phyloP scores from a whole-genome alignment of 2,888 invertebrate species.

The Dasypolia templi region DNA sequence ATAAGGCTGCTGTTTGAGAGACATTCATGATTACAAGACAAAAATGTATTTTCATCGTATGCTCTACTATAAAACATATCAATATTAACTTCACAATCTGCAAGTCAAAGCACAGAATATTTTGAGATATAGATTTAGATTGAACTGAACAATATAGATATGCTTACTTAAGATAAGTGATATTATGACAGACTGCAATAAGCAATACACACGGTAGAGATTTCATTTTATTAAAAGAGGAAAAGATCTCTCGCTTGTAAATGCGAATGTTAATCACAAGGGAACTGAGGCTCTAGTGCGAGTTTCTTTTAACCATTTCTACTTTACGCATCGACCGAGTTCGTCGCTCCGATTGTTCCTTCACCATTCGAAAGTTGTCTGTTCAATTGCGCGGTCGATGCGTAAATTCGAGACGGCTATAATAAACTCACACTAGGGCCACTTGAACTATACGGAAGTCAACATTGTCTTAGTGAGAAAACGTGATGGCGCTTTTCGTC shows the following conservation, averaged over 20 bases:
- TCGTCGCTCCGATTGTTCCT: too few relatives aligned
- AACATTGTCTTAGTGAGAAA: background rate
- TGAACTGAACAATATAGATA: conserved; percentile 23
- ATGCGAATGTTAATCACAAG: background rate
- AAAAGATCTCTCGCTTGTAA: conserved; percentile 7
- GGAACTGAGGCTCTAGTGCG: too few relatives aligned
- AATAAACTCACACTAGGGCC: too few relatives aligned
- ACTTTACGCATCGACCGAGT: too few relatives aligned
- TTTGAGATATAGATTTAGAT: background rate
- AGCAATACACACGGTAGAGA: conserved; percentile 22
- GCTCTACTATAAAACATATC: conserved; percentile 25
- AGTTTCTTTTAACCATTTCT: too few relatives aligned
- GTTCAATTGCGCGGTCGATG: too few relatives aligned
- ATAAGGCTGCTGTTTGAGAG: too few relatives aligned
- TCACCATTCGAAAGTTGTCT: too few relatives aligned
- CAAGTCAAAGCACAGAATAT: conserved; percentile 16
- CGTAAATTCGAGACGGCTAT: too few relatives aligned
- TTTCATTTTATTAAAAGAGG: conserved; percentile 7
- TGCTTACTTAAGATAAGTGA: conserved; percentile 6
- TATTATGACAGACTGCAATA: background rate
- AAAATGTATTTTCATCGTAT: background rate
- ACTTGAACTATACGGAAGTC: background rate
- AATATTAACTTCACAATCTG: conserved; percentile 15
- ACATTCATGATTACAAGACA: background rate
- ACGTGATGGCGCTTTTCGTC: background rate